Conservation (phyloP, 2,797 vertebrate species). For the Macroramphosus scolopax region DNA sequence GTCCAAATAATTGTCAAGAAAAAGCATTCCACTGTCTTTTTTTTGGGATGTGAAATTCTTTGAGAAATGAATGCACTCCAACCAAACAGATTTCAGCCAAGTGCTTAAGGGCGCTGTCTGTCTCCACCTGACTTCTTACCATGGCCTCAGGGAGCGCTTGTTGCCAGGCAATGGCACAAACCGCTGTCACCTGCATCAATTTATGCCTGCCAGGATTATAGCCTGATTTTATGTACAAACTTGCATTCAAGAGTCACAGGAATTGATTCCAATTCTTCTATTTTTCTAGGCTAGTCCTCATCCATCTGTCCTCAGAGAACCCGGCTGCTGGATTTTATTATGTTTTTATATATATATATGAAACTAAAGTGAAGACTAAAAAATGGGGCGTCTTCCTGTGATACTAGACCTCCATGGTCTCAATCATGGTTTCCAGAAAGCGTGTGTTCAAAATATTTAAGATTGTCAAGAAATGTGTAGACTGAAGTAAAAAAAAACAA, state of each 20-base stretch:
- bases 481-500: conserved; percentile 3
- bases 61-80: conserved; percentile 11
- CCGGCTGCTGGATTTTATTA: no score
- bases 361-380: conserved; percentile 13
- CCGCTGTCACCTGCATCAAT: conserved; percentile 47
- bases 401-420: conserved; percentile 19
- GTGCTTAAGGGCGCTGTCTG: conserved; percentile 43
- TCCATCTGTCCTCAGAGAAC: conserved; percentile 5
- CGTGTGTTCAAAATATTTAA: conserved; percentile 19
- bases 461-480: conserved; percentile 5
- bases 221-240: conserved; percentile 28
- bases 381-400: background rate
- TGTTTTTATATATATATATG: no score
- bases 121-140: conserved; percentile 57
- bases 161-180: conserved; percentile 68
- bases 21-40: no score
- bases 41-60: no score
- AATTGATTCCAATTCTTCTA: conserved; percentile 2
- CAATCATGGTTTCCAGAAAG: conserved; percentile 41
- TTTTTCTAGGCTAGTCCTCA: conserved; percentile 4
- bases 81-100: conserved; percentile 22
- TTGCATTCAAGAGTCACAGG: conserved; percentile 23
- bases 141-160: conserved; percentile 53
- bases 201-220: conserved; percentile 24
- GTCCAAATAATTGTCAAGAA: no score